Base-by-base conservation (phyloP, 2,797 vertebrate species). In the Coranthus polyacanthus region DNA sequence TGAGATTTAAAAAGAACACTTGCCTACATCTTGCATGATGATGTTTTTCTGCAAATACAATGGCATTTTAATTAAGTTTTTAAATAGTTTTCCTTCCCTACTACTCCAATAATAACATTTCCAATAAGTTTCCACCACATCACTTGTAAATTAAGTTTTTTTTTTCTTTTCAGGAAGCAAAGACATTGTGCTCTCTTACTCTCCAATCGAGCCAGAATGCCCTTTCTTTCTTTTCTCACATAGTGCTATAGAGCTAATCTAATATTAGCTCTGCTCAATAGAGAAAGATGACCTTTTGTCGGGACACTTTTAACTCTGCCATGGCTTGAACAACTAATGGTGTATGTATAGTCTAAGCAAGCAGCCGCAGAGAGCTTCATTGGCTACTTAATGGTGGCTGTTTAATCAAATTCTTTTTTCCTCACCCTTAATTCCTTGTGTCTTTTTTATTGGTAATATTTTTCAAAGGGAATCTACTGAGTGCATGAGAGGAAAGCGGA, bases 211-310 rank as follows among this genome's bases (percentile, higher is more conserved):
- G 43, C 54, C 32, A 26, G 42, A 50, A 56, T 61, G 47, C 45
- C 47, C 58, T 67, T 62, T 75, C 26, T 60, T 49, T 67, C n/a
- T 37, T 63, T 67, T 44, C 66, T 67, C 45, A 65, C 68, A 81
- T 65, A 63, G 51, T 69, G 44, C 69, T 63, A 61, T 26, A 58
- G 69, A 69, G 63, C 65, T 83, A 84, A 84, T 82, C 71, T 89
- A 88, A 90, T 88, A 85, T 86, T 85, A 82, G 73, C 72, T 85
- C 79, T 87, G 84, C 79, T 87, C 81, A 78, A 59, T 86, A 72
- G 75, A 85, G 68, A 72, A 55, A 81, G 75, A 79, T 83, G 79
- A 85, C 85, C 86, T 86, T 88, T 80, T 70, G 75, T 78, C 72
- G 34, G 72, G 75, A 61, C 82, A 56, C 73, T 82, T 86, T 85